phyloP scores from a whole-genome alignment of 2,888 invertebrate genomes.

The Microchrysa polita region DNA sequence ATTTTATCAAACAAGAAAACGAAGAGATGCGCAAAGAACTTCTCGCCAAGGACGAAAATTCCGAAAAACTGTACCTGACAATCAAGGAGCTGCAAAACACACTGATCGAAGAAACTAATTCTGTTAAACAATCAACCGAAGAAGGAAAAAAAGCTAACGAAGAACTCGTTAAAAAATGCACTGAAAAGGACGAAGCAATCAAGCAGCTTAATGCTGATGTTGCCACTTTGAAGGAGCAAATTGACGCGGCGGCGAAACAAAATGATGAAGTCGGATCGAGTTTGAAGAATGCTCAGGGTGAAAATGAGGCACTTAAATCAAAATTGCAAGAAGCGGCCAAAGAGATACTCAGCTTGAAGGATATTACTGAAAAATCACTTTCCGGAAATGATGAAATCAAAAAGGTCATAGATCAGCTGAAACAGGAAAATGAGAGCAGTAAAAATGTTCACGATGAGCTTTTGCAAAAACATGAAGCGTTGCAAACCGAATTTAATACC shows the following conservation, averaged over 20 bases:
- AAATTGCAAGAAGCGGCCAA: conserved; percentile 39
- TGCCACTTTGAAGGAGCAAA: conserved; percentile 51
- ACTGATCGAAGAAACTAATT: conserved; percentile 44
- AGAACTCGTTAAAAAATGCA: conserved; percentile 53
- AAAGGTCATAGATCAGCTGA: conserved; percentile 64
- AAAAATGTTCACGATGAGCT: conserved; percentile 10
- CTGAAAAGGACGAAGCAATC: conserved; percentile 55
- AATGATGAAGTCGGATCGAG: conserved; percentile 41
- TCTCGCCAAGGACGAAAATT: conserved; percentile 57
- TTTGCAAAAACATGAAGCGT: neutral
- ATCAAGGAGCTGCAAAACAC: conserved; percentile 55
- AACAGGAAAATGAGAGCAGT: conserved; percentile 9
- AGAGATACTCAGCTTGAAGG: conserved; percentile 6
- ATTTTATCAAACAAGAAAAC: conserved; percentile 57
- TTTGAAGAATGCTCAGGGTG: conserved; percentile 3
- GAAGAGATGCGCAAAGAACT: conserved; percentile 57
- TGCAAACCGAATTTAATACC: neutral
- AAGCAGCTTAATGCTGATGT: conserved; percentile 52
- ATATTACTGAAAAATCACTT: conserved; percentile 52
- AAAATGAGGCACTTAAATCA: conserved; percentile 44
- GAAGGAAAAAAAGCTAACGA: conserved; percentile 35
- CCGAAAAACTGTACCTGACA: conserved; percentile 59
- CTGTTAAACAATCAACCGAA: conserved; percentile 44
- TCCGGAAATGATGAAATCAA: conserved; percentile 64
- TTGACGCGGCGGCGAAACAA: conserved; percentile 36